These are phyloP conservation scores for Terebella lapidaria DNA, from an alignment of 2,888 invertebrate species.

Conservation along the genomic window DNA sequence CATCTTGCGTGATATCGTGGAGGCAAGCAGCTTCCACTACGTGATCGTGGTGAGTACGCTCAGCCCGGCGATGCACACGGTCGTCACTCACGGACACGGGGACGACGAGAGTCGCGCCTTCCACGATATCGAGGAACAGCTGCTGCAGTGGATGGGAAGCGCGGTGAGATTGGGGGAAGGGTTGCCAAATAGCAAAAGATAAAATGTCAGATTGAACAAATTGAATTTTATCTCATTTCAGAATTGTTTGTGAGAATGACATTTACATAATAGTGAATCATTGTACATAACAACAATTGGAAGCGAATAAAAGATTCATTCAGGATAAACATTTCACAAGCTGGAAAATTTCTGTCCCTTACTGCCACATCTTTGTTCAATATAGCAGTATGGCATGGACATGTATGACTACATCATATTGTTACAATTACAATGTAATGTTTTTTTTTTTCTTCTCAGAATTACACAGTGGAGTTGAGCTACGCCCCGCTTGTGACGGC, in stretches of 20 bases:
- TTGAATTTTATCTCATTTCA: not conserved
- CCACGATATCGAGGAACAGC: conserved; percentile 52
- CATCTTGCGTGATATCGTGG: conserved; percentile 62
- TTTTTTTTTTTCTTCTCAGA: not conserved
- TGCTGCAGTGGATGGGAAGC: conserved; percentile 61
- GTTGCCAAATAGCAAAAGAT: too few relatives aligned
- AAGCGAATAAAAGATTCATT: too few relatives aligned
- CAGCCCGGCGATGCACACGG: conserved; percentile 59
- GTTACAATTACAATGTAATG: not conserved
- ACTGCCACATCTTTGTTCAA: too few relatives aligned
- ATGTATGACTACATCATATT: too few relatives aligned
- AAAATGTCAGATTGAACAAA: conserved; percentile 2
- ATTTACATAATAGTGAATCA: too few relatives aligned
- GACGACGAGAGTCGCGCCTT: conserved; percentile 48
- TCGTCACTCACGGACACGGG: conserved; percentile 50
- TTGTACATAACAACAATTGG: too few relatives aligned
- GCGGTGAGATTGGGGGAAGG: too few relatives aligned
- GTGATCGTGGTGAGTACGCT: conserved; percentile 62
- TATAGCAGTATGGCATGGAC: too few relatives aligned
- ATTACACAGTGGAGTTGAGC: conserved; percentile 57
- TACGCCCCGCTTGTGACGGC: conserved; percentile 63
- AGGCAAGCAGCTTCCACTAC: conserved; percentile 62
- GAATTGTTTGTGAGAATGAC: too few relatives aligned
- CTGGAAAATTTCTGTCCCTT: too few relatives aligned
- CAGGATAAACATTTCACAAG: too few relatives aligned